A percentile compares a stretch with the other conserved stretches of the same genome.
phyloP scores from a whole-genome alignment of 2,113 vertebrate genomes.

The Naja naja region DNA sequence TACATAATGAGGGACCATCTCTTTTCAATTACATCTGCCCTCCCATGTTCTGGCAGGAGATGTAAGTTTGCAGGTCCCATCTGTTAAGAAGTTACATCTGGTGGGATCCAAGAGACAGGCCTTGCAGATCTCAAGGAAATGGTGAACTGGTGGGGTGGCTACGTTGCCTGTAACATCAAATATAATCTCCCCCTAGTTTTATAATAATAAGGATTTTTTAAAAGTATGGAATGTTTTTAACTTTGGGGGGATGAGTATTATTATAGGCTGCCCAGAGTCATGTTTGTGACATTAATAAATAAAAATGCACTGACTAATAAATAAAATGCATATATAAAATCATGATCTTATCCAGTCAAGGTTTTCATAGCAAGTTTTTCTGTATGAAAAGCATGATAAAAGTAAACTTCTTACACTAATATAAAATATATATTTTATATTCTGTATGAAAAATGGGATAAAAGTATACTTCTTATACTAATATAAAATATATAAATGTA shows the following conservation, averaged over 20 bases:
- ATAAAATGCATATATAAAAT: neutral
- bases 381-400: neutral
- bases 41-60: neutral
- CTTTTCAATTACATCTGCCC: neutral
- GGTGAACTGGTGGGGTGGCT: neutral
- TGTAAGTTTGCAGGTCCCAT: neutral
- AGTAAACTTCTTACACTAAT: neutral
- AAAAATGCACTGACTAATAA: neutral
- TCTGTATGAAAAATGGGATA: neutral
- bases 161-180: neutral
- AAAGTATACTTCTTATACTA: neutral
- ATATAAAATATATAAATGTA: neutral
- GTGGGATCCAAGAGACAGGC: neutral
- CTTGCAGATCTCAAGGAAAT: neutral
- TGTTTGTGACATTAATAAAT: neutral
- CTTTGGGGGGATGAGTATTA: neutral
- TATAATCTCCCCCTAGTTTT: neutral
- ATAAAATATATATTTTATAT: no score
- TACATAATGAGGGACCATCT: neutral
- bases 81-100: neutral
- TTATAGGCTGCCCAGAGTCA: neutral
- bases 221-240: neutral
- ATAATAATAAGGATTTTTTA: neutral
- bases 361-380: neutral
- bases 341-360: neutral